phyloP scores from a whole-genome alignment of 1,140 invertebrate genomes.

The Ectropis grisescens region DNA sequence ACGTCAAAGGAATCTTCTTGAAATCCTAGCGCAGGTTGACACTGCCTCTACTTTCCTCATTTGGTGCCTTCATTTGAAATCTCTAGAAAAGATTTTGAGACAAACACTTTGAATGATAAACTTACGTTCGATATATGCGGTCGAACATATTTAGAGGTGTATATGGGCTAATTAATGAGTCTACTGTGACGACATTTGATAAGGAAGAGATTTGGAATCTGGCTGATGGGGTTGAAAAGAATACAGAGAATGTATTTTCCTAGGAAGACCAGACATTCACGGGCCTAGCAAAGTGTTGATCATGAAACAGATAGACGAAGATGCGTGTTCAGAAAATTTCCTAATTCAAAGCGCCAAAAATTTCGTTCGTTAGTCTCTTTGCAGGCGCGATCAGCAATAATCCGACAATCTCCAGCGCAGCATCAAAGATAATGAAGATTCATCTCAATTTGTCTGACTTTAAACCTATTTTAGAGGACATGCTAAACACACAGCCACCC shows the following conservation, averaged over 20 bases:
- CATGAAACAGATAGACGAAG: conserved; percentile 72
- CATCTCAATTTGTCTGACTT: conserved; percentile 76
- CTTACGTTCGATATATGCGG: conserved; percentile 48
- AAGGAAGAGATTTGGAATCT: conserved; percentile 46
- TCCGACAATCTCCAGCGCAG: conserved; percentile 70
- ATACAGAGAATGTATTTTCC: conserved; percentile 44
- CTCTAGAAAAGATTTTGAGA: conserved; percentile 26
- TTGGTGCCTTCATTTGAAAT: conserved; percentile 31
- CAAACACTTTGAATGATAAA: conserved; percentile 23
- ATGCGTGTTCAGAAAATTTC: conserved; percentile 67
- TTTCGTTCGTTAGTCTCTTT: conserved; percentile 60
- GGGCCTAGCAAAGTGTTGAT: conserved; percentile 51
- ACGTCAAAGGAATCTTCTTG: conserved; percentile 40
- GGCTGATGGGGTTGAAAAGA: conserved; percentile 58
- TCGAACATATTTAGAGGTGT: conserved; percentile 57
- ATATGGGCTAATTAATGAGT: conserved; percentile 51
- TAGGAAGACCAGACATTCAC: conserved; percentile 35
- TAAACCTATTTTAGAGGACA: conserved; percentile 71
- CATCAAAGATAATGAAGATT: conserved; percentile 79
- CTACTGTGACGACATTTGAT: conserved; percentile 30
- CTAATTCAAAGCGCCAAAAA: conserved; percentile 50
- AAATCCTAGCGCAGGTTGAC: conserved; percentile 31
- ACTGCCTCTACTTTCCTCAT: conserved; percentile 27
- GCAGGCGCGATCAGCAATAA: conserved; percentile 69
- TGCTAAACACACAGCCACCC: conserved; percentile 65